Conservation (phyloP, 2,113 vertebrate species). For the Lucifuga dentata region DNA sequence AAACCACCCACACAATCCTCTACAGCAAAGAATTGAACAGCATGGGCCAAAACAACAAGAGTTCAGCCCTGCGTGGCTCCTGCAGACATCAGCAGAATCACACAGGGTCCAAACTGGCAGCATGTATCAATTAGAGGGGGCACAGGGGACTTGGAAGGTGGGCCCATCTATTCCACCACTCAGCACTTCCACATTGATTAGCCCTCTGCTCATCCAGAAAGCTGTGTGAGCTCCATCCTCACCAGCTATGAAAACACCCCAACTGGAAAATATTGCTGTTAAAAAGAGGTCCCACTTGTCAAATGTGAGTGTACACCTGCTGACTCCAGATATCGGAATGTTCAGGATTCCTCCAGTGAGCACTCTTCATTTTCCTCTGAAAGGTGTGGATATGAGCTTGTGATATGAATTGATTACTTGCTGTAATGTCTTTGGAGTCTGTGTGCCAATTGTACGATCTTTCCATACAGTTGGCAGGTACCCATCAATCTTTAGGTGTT, state of each 20-base stretch:
- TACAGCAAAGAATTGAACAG: constrained; percentile 17
- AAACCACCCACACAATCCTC: constrained; percentile 10
- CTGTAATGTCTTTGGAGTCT: constrained; percentile 18
- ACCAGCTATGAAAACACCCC: constrained; percentile 65
- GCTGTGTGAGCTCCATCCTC: constrained; percentile 36
- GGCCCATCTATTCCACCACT: constrained; percentile 67
- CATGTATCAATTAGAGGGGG: constrained; percentile 67
- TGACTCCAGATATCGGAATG: constrained; percentile 61
- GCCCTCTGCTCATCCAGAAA: constrained; percentile 64
- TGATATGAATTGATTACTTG: constrained; percentile 34
- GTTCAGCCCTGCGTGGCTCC: constrained; percentile 23
- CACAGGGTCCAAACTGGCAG: constrained; percentile 59
- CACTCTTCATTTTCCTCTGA: constrained; percentile 10
- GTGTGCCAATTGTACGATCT: neutral
- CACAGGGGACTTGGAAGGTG: constrained; percentile 59
- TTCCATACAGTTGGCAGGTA: neutral
- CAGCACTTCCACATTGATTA: constrained; percentile 76
- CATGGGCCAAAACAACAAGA: neutral
- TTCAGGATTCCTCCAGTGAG: constrained; percentile 32
- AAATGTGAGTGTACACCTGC: constrained; percentile 60
- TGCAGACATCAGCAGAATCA: constrained; percentile 69
- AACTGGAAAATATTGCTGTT: constrained; percentile 68
- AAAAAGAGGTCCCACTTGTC: constrained; percentile 59
- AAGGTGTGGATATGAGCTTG: constrained; percentile 21
- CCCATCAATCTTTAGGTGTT: constrained; percentile 3